Evolutionary conservation across 2,113 vertebrate species (phyloP).

Genomic region (Catharus minimus): DNA sequence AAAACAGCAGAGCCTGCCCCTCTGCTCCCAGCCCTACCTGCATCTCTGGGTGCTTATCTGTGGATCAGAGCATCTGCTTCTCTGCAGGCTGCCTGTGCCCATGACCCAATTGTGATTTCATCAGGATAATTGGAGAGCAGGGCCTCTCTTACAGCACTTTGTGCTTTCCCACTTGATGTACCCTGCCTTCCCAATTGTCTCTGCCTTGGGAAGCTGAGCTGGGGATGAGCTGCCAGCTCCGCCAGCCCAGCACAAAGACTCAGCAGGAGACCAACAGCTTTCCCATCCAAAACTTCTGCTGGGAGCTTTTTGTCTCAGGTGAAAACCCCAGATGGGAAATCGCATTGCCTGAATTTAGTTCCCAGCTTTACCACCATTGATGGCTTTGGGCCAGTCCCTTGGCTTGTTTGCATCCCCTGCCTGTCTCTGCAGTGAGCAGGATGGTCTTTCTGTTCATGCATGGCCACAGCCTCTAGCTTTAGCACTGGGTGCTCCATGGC

Average conservation of each 20-base stretch:
- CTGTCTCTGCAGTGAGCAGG: not conserved
- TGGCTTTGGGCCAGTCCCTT: not conserved
- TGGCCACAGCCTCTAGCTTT: not conserved
- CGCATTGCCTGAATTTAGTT: not conserved
- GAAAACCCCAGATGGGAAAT: not conserved
- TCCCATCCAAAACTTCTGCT: not conserved
- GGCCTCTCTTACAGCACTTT: not conserved
- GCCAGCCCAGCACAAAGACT: not conserved
- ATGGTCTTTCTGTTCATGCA: not conserved
- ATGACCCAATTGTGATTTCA: conserved; percentile 13
- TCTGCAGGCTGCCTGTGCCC: not conserved
- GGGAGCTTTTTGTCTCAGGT: not conserved
- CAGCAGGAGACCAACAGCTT: not conserved
- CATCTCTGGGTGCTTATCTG: not conserved
- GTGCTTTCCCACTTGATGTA: not conserved
- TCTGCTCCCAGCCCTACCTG: not conserved
- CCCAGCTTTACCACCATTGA: not conserved
- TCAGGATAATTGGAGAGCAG: conserved; percentile 6
- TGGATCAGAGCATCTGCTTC: not conserved
- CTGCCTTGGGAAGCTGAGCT: not conserved
- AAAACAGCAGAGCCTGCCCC: not conserved
- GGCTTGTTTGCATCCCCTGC: not conserved
- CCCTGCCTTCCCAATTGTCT: not conserved
- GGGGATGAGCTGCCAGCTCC: not conserved
- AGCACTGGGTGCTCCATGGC: not conserved